Percentiles rank a stretch among this genome's conserved stretches.
These are phyloP conservation scores for Delichon dasypus DNA, from an alignment of 2,797 vertebrate genomes.

Conservation along the genomic window DNA sequence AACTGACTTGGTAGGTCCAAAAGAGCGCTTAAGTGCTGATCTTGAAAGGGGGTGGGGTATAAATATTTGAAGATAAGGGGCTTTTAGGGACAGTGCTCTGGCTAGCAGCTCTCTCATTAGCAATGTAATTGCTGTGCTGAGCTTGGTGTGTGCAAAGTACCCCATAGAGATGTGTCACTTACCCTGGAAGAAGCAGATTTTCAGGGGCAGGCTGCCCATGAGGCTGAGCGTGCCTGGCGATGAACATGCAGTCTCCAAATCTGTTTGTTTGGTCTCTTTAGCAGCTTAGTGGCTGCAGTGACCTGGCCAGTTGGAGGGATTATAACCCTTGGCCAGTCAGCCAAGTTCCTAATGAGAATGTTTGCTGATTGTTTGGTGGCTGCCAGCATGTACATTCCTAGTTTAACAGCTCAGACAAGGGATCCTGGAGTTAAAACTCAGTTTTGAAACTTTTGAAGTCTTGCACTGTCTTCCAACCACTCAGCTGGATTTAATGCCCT, in stretches of 20 bases:
- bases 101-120: background rate
- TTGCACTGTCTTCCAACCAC: background rate
- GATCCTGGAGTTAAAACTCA: background rate
- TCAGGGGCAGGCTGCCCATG: background rate
- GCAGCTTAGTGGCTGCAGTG: constrained; percentile 29
- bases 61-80: background rate
- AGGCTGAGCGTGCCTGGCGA: background rate
- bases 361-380: background rate
- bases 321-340: constrained; percentile 10
- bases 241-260: background rate
- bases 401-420: background rate
- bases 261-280: constrained; percentile 31
- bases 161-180: background rate
- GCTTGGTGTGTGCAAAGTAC: background rate
- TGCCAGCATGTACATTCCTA: background rate
- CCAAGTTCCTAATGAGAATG: constrained; percentile 29
- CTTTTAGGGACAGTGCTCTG: background rate
- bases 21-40: background rate
- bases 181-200: background rate
- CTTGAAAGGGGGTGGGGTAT: accelerated
- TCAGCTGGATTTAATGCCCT: background rate
- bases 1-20: background rate
- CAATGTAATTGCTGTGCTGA: background rate
- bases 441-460: background rate
- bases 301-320: constrained; percentile 35